Conservation (phyloP, 1,140 invertebrate species). For the Apis mellifera region DNA sequence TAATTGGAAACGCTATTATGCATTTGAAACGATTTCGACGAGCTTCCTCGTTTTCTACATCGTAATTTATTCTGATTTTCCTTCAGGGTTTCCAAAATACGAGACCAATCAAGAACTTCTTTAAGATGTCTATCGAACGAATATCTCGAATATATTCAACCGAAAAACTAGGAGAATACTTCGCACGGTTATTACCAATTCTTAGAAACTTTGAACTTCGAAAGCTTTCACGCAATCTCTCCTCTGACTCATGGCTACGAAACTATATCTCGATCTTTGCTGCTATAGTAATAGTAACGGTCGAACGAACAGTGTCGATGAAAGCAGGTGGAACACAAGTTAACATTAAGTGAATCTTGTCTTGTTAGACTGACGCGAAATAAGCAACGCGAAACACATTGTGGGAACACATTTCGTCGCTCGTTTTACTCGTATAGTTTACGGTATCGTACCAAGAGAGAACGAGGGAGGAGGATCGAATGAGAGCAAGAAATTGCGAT, state of each 20-base stretch:
- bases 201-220: slow-evolving; percentile 2
- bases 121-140: not conserved
- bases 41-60: not conserved
- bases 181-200: not conserved
- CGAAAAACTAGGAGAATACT: not conserved
- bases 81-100: not conserved
- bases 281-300: not conserved
- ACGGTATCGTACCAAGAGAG: not conserved
- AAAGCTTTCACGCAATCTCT: slow-evolving; percentile 6
- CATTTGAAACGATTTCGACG: not conserved
- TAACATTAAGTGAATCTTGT: slow-evolving; percentile 21
- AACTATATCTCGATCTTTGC: slow-evolving; percentile 18
- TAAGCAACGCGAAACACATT: slow-evolving; percentile 22
- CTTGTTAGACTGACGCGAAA: slow-evolving; percentile 62
- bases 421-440: slow-evolving; percentile 7
- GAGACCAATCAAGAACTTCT: not conserved
- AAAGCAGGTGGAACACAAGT: slow-evolving; percentile 16
- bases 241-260: not conserved
- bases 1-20: not conserved
- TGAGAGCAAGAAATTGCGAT: not conserved
- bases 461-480: not conserved
- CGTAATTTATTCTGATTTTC: not conserved
- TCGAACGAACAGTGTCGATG: not conserved
- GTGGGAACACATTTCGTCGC: slow-evolving; percentile 55
- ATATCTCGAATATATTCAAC: not conserved